Conservation (phyloP, 30 jellyfish, hydroid and myxozoan species). For the Phacellophora camtschatica region DNA sequence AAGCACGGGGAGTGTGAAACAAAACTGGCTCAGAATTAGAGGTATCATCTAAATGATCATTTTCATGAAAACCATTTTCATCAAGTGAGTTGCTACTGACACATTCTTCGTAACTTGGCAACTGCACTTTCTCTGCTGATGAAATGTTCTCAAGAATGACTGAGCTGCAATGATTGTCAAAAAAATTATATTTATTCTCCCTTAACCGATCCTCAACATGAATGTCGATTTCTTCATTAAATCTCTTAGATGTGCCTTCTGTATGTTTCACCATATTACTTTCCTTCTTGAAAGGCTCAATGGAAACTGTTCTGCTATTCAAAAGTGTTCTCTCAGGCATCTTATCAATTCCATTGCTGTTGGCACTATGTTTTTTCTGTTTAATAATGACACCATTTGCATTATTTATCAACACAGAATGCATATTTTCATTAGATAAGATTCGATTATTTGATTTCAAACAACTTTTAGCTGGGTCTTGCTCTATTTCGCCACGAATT, state of each 20-base stretch:
- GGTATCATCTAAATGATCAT: background rate
- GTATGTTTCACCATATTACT: background rate
- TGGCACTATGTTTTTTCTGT: background rate
- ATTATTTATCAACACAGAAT: background rate
- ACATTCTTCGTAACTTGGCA: constrained; percentile 38
- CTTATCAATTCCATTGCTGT: background rate
- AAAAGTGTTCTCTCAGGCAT: background rate
- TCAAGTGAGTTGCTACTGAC: constrained; percentile 5
- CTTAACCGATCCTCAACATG: background rate
- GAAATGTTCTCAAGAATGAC: background rate
- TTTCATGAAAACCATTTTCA: background rate
- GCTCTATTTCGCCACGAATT: constrained; percentile 37
- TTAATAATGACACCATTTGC: background rate
- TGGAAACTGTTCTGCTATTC: background rate
- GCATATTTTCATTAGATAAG: constrained; percentile 18
- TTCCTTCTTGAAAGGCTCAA: background rate
- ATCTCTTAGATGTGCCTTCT: no score
- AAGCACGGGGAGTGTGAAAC: constrained; percentile 48
- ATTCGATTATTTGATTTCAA: background rate
- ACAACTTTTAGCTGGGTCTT: constrained; percentile 17
- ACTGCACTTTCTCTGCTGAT: background rate
- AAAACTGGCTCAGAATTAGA: background rate
- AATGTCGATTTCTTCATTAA: no score
- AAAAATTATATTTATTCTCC: background rate
- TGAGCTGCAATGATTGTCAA: background rate